Conservation (phyloP, 2,888 invertebrate genomes). For the Clitarchus hookeri region DNA sequence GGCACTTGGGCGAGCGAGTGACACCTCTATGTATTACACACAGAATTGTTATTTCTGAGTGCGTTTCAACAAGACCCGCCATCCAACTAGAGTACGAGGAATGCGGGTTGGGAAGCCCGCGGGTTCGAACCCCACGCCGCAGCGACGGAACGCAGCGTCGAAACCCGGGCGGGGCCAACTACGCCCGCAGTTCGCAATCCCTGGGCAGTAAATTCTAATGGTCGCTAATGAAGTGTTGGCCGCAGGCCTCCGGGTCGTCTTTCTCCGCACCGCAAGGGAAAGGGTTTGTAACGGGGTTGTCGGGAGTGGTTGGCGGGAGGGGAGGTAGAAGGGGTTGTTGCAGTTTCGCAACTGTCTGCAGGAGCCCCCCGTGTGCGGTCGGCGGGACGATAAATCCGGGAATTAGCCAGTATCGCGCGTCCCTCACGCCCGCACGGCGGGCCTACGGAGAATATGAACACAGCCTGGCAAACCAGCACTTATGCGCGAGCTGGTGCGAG, state of each 20-base stretch:
- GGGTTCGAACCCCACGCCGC: too few species aligned
- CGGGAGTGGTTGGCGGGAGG: too few species aligned
- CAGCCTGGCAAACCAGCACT: background rate
- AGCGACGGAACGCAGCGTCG: too few species aligned
- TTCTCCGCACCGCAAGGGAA: background rate
- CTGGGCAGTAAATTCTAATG: background rate
- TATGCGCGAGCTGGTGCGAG: background rate
- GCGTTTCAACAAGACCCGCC: too few species aligned
- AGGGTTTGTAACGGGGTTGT: background rate
- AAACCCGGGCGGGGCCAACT: too few species aligned
- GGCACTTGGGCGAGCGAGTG: too few species aligned
- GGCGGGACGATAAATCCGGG: background rate
- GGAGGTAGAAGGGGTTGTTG: background rate
- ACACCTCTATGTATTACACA: too few species aligned
- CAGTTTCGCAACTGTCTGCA: constrained; percentile 9
- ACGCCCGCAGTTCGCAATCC: background rate
- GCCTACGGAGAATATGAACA: background rate
- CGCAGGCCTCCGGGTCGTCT: background rate
- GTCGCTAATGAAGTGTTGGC: constrained; percentile 9
- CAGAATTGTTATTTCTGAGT: too few species aligned
- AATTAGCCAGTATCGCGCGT: background rate
- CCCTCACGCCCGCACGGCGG: too few species aligned
- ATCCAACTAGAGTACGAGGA: too few species aligned
- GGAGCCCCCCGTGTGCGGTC: background rate
- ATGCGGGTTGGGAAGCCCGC: too few species aligned